Evolutionary conservation across 2,113 vertebrate species (phyloP), one percentile per base, ranked within the genome.

Genomic region (Ictidomys tridecemlineatus): DNA sequence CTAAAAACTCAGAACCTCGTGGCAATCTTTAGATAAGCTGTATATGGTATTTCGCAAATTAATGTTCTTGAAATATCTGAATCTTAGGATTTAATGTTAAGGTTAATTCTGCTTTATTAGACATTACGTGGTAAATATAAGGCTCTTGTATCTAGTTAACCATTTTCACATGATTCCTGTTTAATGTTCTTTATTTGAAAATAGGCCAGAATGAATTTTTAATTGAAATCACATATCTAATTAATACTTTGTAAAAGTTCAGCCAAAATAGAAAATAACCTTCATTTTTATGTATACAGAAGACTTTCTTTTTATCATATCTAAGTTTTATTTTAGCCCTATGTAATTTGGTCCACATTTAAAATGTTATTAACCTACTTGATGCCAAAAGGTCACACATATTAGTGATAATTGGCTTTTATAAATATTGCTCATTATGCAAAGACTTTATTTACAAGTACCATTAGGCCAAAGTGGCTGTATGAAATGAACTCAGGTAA

Each of bases 381-480:
- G 39, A 92, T 97, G 96, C 78, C 95, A 97, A 97, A 97, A 97
- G 98, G 95, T 98, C 95, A 97, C 42, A 32, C 39, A 16, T 96
- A 96, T 97, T 97, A 97, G 96, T 6, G 3, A 56, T 97, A 97
- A 98, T 96, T 95, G 85, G 85, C 69, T 98, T 97, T 97, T 96
- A 97, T 94, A 96, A 97, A 94, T 97, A 96, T 96, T 89, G 11
- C 48, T 97, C 88, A 96, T 96, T 97, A 97, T 97, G 90, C 48
- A 96, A 96, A 98, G 97, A 32, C 3, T 95, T 96, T 98, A 96
- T 97, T 97, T 97, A 96, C 94, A 96, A 97, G 92, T 72, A 95
- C 51, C 72, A 98, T 97, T 97, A 97, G 61, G 77, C 72, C 90
- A 97, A 97, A 97, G 94, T 96, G 86, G 56, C 93, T 96, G 63